Evolutionary conservation across 1,140 invertebrate genomes (phyloP), one percentile per base, ranked within the genome.

Genomic region (Pinna nobilis): DNA sequence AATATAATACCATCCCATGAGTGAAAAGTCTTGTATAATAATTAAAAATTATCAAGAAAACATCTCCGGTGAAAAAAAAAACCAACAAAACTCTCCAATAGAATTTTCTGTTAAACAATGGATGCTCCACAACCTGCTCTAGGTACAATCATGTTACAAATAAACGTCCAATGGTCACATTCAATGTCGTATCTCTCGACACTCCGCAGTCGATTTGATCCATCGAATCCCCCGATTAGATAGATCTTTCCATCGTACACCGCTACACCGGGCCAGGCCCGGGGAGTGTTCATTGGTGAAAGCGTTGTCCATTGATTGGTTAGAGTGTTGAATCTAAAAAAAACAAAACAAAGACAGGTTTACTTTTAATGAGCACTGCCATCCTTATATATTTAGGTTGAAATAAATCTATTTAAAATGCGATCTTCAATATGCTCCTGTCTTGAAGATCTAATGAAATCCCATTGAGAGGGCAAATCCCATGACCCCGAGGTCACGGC

Each of bases 181-280:
- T 92, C 91, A n/a, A 94, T 92, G 90, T 97, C 94, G 88, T 94
- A 97, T 83, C 95, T 93, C 90, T 98, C 97, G 2, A 95, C 96
- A 37, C 94, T 95, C 85, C 94, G 95, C 25, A 98, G 83, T 6
- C 90, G 81, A 32, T 94, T 94, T 33, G 78, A 70, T 15, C 90
- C 91, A 77, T 91, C 90, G 78, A 90, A 91, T 35, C 91, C 91
- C 2, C 91, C 91, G 25, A 91, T 80, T 3, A 90, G 88, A 78
- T 90, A 91, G 23, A 92, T 87, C 32, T 80, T 91, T 32, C 92
- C 92, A 91, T 83, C 79, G 79, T 88, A 87, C 23, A 85, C 78
- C 0, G 85, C 82, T 7, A 83, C 81, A n/a, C 82, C 84, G 18
- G 85, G 83, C 86, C 86, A 88, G 5, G 86, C 86, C 5, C 88